These are phyloP conservation scores for Heterochromis multidens DNA, from an alignment of 2,113 vertebrate genomes.

Conservation along the genomic window DNA sequence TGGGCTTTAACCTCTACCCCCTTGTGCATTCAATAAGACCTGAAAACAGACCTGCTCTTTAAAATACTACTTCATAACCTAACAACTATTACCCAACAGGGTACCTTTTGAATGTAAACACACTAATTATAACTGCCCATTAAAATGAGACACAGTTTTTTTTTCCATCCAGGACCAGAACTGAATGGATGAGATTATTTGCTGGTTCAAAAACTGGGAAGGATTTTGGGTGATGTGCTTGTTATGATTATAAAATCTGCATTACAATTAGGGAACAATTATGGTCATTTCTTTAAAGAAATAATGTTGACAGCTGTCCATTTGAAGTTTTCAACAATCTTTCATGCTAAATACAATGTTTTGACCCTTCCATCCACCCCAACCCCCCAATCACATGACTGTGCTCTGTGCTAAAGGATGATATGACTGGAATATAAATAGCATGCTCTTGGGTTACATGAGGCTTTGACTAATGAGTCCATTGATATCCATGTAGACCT, in stretches of 20 bases:
- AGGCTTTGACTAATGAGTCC: not conserved
- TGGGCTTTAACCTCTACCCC: too few species aligned
- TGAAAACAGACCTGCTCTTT: not conserved
- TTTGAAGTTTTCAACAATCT: not conserved
- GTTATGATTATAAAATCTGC: not conserved
- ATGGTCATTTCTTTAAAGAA: not conserved
- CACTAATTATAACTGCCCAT: not conserved
- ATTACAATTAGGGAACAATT: not conserved
- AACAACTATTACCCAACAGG: not conserved
- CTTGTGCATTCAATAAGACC: too few species aligned
- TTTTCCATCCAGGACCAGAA: not conserved
- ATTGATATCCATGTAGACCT: not conserved
- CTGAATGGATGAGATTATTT: not conserved
- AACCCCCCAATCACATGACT: not conserved
- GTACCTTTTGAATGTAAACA: too few species aligned
- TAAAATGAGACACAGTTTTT: accelerated
- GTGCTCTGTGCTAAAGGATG: not conserved
- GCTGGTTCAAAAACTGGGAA: not conserved
- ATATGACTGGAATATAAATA: not conserved
- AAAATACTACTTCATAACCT: not conserved
- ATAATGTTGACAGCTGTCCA: not conserved
- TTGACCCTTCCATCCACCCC: not conserved
- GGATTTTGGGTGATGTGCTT: not conserved
- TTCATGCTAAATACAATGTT: not conserved
- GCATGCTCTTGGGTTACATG: not conserved